A percentile compares a stretch with the other conserved stretches of the same genome.
These are phyloP conservation scores for Platichthys flesus DNA, from an alignment of 2,113 vertebrate genomes.

Conservation along the genomic window DNA sequence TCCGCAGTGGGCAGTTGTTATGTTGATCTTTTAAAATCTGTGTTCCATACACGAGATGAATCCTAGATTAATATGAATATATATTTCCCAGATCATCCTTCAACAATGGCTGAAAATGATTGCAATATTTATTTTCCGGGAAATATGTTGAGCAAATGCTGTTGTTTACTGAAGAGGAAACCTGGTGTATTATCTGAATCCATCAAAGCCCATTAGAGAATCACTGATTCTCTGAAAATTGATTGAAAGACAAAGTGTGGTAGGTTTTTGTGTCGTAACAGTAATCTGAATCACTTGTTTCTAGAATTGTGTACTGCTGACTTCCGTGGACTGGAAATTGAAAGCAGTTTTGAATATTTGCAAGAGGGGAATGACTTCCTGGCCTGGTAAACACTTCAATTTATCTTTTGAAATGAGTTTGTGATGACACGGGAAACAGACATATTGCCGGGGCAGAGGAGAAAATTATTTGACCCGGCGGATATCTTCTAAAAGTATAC, in stretches of 20 bases:
- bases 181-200: slow-evolving; percentile 53
- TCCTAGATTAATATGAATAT: neutral
- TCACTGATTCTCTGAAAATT: slow-evolving; percentile 21
- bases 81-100: slow-evolving; percentile 26
- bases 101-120: slow-evolving; percentile 27
- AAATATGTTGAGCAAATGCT: slow-evolving; percentile 24
- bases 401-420: slow-evolving; percentile 46
- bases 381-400: slow-evolving; percentile 35
- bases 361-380: slow-evolving; percentile 22
- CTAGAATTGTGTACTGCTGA: slow-evolving; percentile 8
- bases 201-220: slow-evolving; percentile 50
- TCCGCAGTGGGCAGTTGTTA: slow-evolving; percentile 6
- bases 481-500: slow-evolving; percentile 22
- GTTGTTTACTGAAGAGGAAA: slow-evolving; percentile 8
- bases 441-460: slow-evolving; percentile 5
- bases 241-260: slow-evolving; percentile 13
- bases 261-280: slow-evolving; percentile 1
- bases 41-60: slow-evolving; percentile 27
- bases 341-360: slow-evolving; percentile 24
- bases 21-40: slow-evolving; percentile 12
- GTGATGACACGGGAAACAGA: slow-evolving; percentile 25
- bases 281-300: slow-evolving; percentile 41
- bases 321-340: slow-evolving; percentile 22
- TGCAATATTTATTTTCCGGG: slow-evolving; percentile 22
- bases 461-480: slow-evolving; percentile 29